Percentiles rank a stretch among this genome's conserved stretches.
Evolutionary conservation across 2,888 invertebrate genomes (phyloP).

Genomic region (Drosophila paramelanica): DNA sequence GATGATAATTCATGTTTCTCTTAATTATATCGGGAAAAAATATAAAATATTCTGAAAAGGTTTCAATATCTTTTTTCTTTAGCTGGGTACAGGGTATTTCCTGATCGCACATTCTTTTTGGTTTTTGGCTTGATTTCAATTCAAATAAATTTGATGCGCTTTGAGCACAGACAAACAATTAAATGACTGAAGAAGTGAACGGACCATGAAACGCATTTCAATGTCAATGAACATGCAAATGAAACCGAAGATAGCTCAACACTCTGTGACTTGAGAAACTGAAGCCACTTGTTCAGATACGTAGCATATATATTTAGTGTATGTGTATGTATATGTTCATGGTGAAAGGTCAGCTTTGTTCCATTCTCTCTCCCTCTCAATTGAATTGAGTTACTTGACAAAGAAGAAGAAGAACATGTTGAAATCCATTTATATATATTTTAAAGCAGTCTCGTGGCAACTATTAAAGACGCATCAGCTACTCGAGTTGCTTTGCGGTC

Average conservation of each 20-base stretch:
- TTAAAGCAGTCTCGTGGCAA: constrained; percentile 51
- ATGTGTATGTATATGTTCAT: constrained; percentile 1
- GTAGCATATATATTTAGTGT: constrained; percentile 1
- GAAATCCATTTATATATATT: constrained; percentile 45
- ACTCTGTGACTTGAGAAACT: constrained; percentile 7
- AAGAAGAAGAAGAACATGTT: constrained; percentile 33
- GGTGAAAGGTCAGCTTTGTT: constrained; percentile 52
- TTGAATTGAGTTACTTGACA: constrained; percentile 68
- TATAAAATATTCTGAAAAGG: too few species aligned
- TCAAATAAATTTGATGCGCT: constrained; percentile 50
- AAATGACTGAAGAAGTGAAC: constrained; percentile 65
- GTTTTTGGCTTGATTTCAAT: constrained; percentile 14
- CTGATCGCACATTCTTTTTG: background rate
- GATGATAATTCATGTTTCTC: too few species aligned
- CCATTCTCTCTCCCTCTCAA: constrained; percentile 28
- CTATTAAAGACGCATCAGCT: constrained; percentile 36
- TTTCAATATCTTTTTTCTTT: background rate
- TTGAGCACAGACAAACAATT: constrained; percentile 52
- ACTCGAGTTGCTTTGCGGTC: constrained; percentile 45
- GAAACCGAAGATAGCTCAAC: constrained; percentile 45
- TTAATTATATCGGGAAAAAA: too few species aligned
- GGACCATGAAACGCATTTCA: constrained; percentile 78
- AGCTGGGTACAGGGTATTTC: background rate
- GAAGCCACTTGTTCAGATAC: constrained; percentile 28
- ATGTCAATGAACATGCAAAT: constrained; percentile 68